Evolutionary conservation across 2,888 invertebrate species (phyloP).

Genomic region (Erynnis tages): DNA sequence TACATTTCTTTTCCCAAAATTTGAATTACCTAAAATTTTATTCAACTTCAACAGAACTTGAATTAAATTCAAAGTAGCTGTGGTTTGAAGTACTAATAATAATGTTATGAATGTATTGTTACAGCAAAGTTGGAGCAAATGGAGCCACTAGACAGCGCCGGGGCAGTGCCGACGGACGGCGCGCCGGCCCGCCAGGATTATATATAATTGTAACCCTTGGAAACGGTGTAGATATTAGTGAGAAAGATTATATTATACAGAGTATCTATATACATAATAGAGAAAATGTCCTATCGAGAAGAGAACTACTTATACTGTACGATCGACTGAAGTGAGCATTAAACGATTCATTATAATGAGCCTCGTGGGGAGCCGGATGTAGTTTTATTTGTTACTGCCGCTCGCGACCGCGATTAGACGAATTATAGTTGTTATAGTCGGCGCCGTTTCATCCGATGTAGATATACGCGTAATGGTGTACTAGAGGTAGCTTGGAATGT

Average conservation of each 20-base stretch:
- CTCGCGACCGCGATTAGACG: conserved; percentile 42
- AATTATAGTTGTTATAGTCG: conserved; percentile 49
- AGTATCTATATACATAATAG: conserved; percentile 80
- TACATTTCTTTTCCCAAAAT: too few species aligned
- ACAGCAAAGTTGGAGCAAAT: conserved; percentile 75
- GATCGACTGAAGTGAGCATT: conserved; percentile 74
- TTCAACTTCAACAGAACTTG: too few species aligned
- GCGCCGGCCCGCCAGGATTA: conserved; percentile 51
- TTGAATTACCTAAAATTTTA: too few species aligned
- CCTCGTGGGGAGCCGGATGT: conserved; percentile 65
- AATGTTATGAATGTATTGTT: conserved; percentile 24
- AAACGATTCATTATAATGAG: conserved; percentile 66
- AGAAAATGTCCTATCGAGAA: conserved; percentile 76
- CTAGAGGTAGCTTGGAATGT: conserved; percentile 69
- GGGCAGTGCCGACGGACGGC: conserved; percentile 37
- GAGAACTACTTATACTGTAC: conserved; percentile 71
- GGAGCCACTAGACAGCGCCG: conserved; percentile 69
- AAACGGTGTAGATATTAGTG: conserved; percentile 81
- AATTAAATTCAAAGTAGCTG: too few species aligned
- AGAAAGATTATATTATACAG: conserved; percentile 80
- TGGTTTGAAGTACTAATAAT: neutral
- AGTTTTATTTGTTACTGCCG: conserved; percentile 38
- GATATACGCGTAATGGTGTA: conserved; percentile 47
- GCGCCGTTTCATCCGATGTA: conserved; percentile 44
- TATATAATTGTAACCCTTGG: conserved; percentile 73